Evolutionary conservation across 2,888 invertebrate species (phyloP).

Genomic region (Plutella xylostella): DNA sequence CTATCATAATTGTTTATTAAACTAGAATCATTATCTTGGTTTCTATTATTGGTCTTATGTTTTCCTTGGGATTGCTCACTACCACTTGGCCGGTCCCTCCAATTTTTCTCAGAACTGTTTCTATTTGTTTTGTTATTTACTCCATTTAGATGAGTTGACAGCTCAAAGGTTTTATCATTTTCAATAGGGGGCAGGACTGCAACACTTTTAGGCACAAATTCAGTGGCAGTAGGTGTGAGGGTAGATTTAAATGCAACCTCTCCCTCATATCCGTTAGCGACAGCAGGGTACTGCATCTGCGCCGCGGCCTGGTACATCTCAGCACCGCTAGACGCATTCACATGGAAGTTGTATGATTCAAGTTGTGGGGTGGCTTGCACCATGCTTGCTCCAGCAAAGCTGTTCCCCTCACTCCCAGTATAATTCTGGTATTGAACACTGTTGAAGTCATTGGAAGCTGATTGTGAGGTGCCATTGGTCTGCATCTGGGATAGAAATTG

Average conservation of each 20-base stretch:
- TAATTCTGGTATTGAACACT: slow-evolving; percentile 45
- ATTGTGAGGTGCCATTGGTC: slow-evolving; percentile 26
- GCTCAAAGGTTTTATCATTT: too few relatives aligned
- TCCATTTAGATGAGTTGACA: slow-evolving; percentile 18
- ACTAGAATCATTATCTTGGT: background rate
- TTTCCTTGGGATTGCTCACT: background rate
- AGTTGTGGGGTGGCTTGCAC: slow-evolving; percentile 32
- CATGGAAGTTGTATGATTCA: slow-evolving; percentile 30
- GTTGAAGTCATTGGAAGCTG: slow-evolving; percentile 27
- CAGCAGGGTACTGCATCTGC: slow-evolving; percentile 28
- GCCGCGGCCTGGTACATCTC: slow-evolving; percentile 30
- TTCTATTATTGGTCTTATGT: background rate
- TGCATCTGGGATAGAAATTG: slow-evolving; percentile 58
- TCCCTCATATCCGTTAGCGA: slow-evolving; percentile 30
- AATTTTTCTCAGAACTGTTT: slow-evolving; percentile 42
- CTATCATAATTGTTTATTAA: slow-evolving; percentile 7
- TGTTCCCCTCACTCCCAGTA: slow-evolving; percentile 37
- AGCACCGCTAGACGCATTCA: slow-evolving; percentile 26
- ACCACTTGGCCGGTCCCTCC: slow-evolving; percentile 33
- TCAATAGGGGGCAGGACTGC: slow-evolving; percentile 22
- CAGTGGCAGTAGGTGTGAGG: slow-evolving; percentile 67
- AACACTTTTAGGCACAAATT: slow-evolving; percentile 66
- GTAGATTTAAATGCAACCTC: slow-evolving; percentile 57
- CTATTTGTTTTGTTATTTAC: background rate
- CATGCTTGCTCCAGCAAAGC: slow-evolving; percentile 38